Percentiles rank a stretch among this genome's conserved stretches.
These are phyloP conservation scores for Brenthis ino DNA, from an alignment of 2,888 invertebrate species.

Conservation along the genomic window DNA sequence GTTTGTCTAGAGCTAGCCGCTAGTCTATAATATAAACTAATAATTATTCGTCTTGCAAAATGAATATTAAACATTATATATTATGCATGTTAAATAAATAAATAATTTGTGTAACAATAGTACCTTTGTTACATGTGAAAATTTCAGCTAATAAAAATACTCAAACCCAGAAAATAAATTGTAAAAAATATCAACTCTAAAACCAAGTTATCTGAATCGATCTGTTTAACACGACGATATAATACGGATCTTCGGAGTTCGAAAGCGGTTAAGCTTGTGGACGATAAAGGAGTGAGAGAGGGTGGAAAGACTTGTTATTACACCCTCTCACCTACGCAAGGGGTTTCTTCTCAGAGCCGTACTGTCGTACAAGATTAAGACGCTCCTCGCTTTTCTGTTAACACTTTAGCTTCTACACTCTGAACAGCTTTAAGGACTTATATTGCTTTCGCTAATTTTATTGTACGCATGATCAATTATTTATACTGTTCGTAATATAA, in stretches of 20 bases:
- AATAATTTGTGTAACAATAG: too few relatives aligned
- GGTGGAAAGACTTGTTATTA: conserved; percentile 74
- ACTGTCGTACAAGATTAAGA: conserved; percentile 78
- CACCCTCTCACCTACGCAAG: conserved; percentile 79
- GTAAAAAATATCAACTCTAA: conserved; percentile 6
- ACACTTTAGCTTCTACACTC: conserved; percentile 63
- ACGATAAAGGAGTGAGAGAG: conserved; percentile 59
- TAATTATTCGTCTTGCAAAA: too few relatives aligned
- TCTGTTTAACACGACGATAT: conserved; percentile 69
- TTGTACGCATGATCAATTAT: neutral
- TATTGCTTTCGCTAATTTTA: conserved; percentile 29
- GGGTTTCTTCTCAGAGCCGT: conserved; percentile 67
- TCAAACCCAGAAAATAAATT: too few relatives aligned
- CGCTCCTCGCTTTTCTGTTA: conserved; percentile 71
- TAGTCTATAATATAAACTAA: too few relatives aligned
- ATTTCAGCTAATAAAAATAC: too few relatives aligned
- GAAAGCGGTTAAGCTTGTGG: conserved; percentile 64
- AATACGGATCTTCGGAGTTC: conserved; percentile 77
- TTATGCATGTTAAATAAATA: too few relatives aligned
- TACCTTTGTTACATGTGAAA: too few relatives aligned
- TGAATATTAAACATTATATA: too few relatives aligned
- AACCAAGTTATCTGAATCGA: conserved; percentile 66
- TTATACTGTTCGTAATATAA: neutral
- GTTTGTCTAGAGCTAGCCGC: too few relatives aligned
- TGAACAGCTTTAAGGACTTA: conserved; percentile 59